phyloP scores from a whole-genome alignment of 23 tunicate genomes.

The Clavelina lepadiformis region DNA sequence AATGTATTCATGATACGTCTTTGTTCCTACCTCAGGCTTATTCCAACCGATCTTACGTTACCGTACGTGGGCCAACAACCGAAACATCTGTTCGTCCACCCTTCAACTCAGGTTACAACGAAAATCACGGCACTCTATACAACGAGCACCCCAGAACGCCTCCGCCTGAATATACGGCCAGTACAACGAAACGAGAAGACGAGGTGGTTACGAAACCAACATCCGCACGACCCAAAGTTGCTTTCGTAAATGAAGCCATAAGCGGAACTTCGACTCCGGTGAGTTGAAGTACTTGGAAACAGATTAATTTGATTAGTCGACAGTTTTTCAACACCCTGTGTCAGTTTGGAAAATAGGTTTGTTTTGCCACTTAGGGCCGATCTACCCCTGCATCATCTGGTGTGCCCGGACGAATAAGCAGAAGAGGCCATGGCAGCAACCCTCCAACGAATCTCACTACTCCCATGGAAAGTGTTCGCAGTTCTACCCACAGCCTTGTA shows the following conservation, averaged over 20 bases:
- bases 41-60: constrained; percentile 66
- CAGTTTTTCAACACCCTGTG: too few relatives aligned
- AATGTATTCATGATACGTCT: background rate
- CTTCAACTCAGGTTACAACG: background rate
- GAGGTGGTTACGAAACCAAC: background rate
- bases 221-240: constrained; percentile 42
- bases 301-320: too few relatives aligned
- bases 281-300: too few relatives aligned
- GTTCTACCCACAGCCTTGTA: constrained; percentile 84
- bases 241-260: constrained; percentile 35
- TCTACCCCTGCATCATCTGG: constrained; percentile 18
- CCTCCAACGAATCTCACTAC: constrained; percentile 64
- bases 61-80: constrained; percentile 60
- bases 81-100: constrained; percentile 18
- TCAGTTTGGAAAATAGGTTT: too few relatives aligned
- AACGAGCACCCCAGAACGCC: constrained; percentile 35
- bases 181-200: background rate
- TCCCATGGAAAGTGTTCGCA: constrained; percentile 88
- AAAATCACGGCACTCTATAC: background rate
- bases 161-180: constrained; percentile 49
- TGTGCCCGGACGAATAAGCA: constrained; percentile 15
- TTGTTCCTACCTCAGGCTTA: constrained; percentile 41
- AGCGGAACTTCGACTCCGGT: constrained; percentile 20
- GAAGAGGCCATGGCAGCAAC: constrained; percentile 33
- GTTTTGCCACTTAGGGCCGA: constrained; percentile 4